Conservation (phyloP, 1,140 invertebrate species). For the Palaemon carinicauda region DNA sequence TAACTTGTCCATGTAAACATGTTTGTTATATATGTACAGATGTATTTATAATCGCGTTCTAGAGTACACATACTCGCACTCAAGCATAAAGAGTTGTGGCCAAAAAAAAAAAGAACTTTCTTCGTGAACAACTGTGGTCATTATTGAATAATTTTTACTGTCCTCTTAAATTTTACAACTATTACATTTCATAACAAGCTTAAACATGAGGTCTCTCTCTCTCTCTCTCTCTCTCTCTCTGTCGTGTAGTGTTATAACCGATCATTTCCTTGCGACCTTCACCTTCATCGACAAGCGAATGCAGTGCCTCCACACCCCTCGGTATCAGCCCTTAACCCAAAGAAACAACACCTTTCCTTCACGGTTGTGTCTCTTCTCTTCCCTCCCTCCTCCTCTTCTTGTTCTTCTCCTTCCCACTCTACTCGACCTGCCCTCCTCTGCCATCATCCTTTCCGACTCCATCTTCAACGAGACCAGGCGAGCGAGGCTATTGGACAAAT, state of each 20-base stretch:
- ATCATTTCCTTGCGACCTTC: background rate
- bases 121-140: no score
- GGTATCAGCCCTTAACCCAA: background rate
- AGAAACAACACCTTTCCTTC: background rate
- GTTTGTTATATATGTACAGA: no score
- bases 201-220: background rate
- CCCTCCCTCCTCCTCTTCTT: background rate
- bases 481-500: constrained; percentile 27
- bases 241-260: background rate
- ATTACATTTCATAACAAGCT: no score
- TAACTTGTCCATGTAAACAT: no score
- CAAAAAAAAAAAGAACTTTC: no score
- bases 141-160: no score
- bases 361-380: background rate
- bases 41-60: no score
- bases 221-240: background rate
- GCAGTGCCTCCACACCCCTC: no score
- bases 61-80: no score
- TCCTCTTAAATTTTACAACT: no score
- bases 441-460: background rate
- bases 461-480: background rate
- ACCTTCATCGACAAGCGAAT: background rate
- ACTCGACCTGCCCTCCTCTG: background rate
- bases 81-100: no score
- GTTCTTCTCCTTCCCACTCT: background rate